Evolutionary conservation across 2,888 invertebrate genomes (phyloP).

Genomic region (Argyresthia goedartella): DNA sequence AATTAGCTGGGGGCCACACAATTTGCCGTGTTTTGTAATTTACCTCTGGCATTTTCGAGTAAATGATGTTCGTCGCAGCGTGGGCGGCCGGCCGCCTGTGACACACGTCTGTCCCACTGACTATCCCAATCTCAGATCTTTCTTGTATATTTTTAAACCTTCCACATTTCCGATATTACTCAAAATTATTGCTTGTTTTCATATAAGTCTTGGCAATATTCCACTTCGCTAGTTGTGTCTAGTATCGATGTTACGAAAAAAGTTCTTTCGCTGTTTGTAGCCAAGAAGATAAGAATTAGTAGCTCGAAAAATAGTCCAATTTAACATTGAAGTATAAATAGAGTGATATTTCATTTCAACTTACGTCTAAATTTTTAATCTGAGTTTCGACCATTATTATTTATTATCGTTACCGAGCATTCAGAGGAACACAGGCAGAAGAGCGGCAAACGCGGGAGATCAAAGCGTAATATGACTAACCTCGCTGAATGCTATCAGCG

Average conservation of each 20-base stretch:
- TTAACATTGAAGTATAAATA: neutral
- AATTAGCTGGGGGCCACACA: constrained; percentile 5
- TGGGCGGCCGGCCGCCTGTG: constrained; percentile 5
- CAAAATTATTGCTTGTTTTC: constrained; percentile 21
- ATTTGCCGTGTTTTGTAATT: constrained; percentile 20
- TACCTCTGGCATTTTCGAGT: constrained; percentile 14
- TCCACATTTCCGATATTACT: constrained; percentile 20
- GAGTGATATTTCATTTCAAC: neutral
- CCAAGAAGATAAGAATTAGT: no score
- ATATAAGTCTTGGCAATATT: constrained; percentile 25
- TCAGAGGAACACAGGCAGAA: no score
- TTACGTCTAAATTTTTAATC: no score
- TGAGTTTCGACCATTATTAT: no score
- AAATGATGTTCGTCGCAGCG: constrained; percentile 12
- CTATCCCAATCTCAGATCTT: constrained; percentile 14
- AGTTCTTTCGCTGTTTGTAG: neutral
- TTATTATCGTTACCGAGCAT: no score
- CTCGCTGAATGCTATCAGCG: constrained; percentile 1
- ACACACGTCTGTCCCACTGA: constrained; percentile 14
- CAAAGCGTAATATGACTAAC: neutral
- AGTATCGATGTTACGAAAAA: neutral
- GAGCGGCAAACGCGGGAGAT: neutral
- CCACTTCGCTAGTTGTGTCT: constrained; percentile 14
- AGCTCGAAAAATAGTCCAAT: neutral
- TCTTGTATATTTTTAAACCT: constrained; percentile 21